Evolutionary conservation across 2,888 invertebrate genomes (phyloP), one percentile per base, ranked within the genome.

Genomic region (Rhagonycha fulva): DNA sequence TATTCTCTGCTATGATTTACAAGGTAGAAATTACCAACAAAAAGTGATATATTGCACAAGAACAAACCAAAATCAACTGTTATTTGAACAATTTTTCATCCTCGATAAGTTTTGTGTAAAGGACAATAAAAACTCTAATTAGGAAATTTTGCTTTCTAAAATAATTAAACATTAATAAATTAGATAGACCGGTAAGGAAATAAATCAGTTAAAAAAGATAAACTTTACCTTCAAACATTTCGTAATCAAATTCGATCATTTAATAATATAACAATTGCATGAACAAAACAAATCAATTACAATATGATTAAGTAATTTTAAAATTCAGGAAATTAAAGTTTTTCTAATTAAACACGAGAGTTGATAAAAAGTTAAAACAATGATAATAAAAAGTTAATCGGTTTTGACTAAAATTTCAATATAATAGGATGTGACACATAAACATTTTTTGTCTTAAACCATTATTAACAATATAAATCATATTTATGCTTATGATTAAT

Each of bases 1-100:
- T 76, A 62, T 30, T 74, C 32, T 71, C 69, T 32, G 19, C 71
- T 71, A 71, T 74, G 74, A 74, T 76, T 76, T 76, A 76, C 19
- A 47, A 47, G 47, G 47, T 47, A 47, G 47, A 47, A 47, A 47
- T 47, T 47, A 47, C 47, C 47, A 47, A 47, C 47, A 47, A 47
- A 47, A 47, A 47, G 47, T 47, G 47, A 47, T 47, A 47, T 47
- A 47, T 47, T 47, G n/a, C 47, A 47, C 47, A 47, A 47, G n/a
- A n/a, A 47, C 47, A 47, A 47, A 47, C 47, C 47, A 47, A 47
- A 47, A 5, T n/a, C 47, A 47, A 47, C n/a, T n/a, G 47, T 47
- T 1, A 9, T n/a, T 9, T 7, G 5, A 47, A 47, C 12, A 47
- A 47, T 47, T 47, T 47, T 47, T 66, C 24, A 66, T 26, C 26